A percentile compares a stretch with the other conserved stretches of the same genome.
Conservation (phyloP, 2,113 vertebrate genomes). For the Tragelaphus buxtoni region DNA sequence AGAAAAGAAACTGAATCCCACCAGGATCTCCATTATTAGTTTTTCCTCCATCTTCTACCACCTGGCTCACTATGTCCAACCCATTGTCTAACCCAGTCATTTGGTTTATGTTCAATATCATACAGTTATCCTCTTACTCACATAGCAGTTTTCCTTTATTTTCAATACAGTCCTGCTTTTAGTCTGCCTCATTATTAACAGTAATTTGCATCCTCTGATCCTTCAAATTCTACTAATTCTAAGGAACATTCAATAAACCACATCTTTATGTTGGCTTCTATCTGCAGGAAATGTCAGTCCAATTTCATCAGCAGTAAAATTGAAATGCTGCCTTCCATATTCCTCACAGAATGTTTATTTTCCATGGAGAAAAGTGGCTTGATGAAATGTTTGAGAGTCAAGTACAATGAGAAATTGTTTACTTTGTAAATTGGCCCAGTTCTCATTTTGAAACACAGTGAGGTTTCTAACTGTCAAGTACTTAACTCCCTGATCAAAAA, state of each 20-base stretch:
- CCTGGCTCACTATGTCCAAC: not conserved
- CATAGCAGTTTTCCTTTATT: not conserved
- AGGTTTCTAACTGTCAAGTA: not conserved
- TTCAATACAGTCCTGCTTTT: not conserved
- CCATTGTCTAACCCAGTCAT: not conserved
- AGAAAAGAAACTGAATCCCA: slow-evolving; percentile 62
- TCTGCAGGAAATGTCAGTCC: not conserved
- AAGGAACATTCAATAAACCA: not conserved
- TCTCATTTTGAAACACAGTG: not conserved
- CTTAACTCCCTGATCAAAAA: not conserved
- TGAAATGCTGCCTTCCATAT: not conserved
- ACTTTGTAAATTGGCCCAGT: slow-evolving; percentile 13
- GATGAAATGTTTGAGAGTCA: not conserved
- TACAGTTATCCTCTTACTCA: not conserved
- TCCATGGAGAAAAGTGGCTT: not conserved
- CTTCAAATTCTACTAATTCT: not conserved
- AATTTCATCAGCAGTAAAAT: not conserved
- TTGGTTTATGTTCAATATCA: not conserved
- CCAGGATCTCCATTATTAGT: slow-evolving; percentile 50
- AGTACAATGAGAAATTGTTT: not conserved
- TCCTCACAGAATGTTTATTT: not conserved
- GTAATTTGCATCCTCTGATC: not conserved
- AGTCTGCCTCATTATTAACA: not conserved
- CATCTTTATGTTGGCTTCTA: not conserved
- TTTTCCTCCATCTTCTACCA: slow-evolving; percentile 26